Percentiles rank a stretch among this genome's conserved stretches.
Conservation (phyloP, 1,140 invertebrate genomes). For the Drosophila tropicalis region DNA sequence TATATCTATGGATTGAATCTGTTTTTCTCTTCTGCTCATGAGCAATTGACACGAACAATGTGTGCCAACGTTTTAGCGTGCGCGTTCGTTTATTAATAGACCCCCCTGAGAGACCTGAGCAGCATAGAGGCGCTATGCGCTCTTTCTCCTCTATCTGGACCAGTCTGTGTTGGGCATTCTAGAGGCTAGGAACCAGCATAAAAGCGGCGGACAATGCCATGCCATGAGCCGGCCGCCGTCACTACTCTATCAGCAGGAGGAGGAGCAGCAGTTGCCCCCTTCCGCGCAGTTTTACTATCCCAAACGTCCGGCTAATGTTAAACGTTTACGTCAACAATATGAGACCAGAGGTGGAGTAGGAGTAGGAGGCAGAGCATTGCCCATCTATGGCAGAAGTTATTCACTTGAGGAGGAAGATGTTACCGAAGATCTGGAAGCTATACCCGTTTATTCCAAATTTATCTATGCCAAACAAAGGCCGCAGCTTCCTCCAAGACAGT, state of each 20-base stretch:
- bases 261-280: constrained; percentile 27
- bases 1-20: not conserved
- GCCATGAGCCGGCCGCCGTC: constrained; percentile 66
- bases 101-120: constrained; percentile 39
- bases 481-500: constrained; percentile 30
- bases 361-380: constrained; percentile 21
- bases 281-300: constrained; percentile 29
- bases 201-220: constrained; percentile 52
- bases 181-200: constrained; percentile 55
- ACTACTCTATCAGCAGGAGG: constrained; percentile 56
- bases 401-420: constrained; percentile 58
- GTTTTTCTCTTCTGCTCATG: constrained; percentile 19
- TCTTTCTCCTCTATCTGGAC: constrained; percentile 15
- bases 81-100: constrained; percentile 70
- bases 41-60: constrained; percentile 27
- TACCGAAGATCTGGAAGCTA: constrained; percentile 17
- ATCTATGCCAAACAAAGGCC: constrained; percentile 45
- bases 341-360: constrained; percentile 18
- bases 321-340: constrained; percentile 61
- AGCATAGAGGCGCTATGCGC: constrained; percentile 30
- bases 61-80: constrained; percentile 23
- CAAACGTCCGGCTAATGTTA: constrained; percentile 66
- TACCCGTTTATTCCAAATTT: constrained; percentile 68
- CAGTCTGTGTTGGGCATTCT: constrained; percentile 64
- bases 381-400: constrained; percentile 66